Percentiles rank a stretch among this genome's conserved stretches.
These are phyloP conservation scores for Anastatus disparis DNA, from an alignment of 1,140 invertebrate species.

Conservation along the genomic window DNA sequence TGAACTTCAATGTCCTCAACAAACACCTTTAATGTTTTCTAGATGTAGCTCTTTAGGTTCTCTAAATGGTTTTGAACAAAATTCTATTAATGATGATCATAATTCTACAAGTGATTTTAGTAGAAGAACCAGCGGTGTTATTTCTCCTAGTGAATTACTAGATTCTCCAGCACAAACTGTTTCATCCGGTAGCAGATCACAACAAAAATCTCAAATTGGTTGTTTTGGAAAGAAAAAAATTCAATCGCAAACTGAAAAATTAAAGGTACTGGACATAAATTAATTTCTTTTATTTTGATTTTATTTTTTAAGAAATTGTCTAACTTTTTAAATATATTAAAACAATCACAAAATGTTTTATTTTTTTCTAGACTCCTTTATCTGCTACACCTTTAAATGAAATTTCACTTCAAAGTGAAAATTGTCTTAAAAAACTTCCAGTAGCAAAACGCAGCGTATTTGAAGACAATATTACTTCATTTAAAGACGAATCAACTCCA, in stretches of 20 bases:
- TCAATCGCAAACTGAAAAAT: neutral
- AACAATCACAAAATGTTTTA: too few species aligned
- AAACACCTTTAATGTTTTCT: conserved; percentile 96
- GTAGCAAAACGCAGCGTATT: conserved; percentile 71
- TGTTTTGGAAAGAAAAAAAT: conserved; percentile 36
- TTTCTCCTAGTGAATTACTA: conserved; percentile 93
- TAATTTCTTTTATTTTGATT: neutral
- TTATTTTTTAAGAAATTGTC: neutral
- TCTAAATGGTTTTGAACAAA: conserved; percentile 84
- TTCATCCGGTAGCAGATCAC: conserved; percentile 72
- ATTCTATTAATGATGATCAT: conserved; percentile 82
- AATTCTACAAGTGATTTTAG: conserved; percentile 94
- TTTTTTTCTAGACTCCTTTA: neutral
- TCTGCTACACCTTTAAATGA: neutral
- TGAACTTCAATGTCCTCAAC: conserved; percentile 65
- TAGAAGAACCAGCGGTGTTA: conserved; percentile 87
- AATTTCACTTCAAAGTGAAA: conserved; percentile 15
- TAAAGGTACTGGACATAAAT: conserved; percentile 10
- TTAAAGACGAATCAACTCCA: conserved; percentile 87
- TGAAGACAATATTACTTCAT: conserved; percentile 80
- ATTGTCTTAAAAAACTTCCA: neutral
- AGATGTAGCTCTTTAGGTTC: conserved; percentile 90
- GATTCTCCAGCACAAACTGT: conserved; percentile 90
- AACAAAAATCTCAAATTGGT: conserved; percentile 27
- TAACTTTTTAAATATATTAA: neutral